phyloP scores from a whole-genome alignment of 2,113 vertebrate genomes.

The Ondatra zibethicus region DNA sequence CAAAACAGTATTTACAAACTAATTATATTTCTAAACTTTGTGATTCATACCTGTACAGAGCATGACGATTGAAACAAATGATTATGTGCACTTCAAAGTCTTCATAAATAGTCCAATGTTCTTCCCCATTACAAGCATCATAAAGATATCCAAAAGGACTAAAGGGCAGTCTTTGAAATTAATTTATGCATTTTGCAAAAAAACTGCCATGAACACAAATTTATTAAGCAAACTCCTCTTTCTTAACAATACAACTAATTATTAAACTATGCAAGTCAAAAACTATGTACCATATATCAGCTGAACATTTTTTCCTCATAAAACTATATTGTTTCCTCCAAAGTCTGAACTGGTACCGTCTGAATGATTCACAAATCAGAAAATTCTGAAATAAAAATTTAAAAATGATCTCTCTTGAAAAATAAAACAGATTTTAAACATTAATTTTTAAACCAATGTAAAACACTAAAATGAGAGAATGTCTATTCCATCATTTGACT shows the following conservation, averaged over 20 bases:
- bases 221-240: slow-evolving; percentile 19
- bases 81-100: background rate
- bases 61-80: slow-evolving; percentile 15
- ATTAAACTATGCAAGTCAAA: slow-evolving; percentile 12
- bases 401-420: slow-evolving; percentile 47
- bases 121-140: background rate
- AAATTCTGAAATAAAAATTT: slow-evolving; percentile 51
- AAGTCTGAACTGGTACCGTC: slow-evolving; percentile 34
- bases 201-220: slow-evolving; percentile 36
- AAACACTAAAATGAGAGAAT: slow-evolving; percentile 51
- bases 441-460: slow-evolving; percentile 25
- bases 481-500: background rate
- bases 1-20: background rate
- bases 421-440: slow-evolving; percentile 36
- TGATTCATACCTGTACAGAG: slow-evolving; percentile 20
- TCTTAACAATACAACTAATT: slow-evolving; percentile 25
- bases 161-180: slow-evolving; percentile 45
- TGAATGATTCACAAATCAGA: slow-evolving; percentile 20
- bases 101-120: slow-evolving; percentile 2
- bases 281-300: background rate
- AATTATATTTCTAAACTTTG: slow-evolving; percentile 19
- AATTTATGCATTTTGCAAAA: slow-evolving; percentile 12
- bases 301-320: slow-evolving; percentile 54
- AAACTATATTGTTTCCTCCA: slow-evolving; percentile 34
- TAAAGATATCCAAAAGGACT: slow-evolving; percentile 50